Base-by-base conservation (phyloP, 2,113 vertebrate genomes). In the Chiloscyllium plagiosum region DNA sequence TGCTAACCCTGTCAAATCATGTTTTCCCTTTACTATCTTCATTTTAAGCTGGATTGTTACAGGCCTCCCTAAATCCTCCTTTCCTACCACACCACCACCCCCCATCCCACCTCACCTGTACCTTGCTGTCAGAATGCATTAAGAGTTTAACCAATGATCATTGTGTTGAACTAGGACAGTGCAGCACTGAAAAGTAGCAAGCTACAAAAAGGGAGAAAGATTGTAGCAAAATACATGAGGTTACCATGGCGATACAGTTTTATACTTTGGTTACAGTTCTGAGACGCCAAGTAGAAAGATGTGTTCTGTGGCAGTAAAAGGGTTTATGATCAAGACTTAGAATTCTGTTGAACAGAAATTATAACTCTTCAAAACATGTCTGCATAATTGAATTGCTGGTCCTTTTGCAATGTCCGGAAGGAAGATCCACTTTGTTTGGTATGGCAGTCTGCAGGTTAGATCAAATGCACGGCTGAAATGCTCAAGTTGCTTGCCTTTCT, bases 1-100 rank as follows among this genome's bases (percentile, higher is more conserved):
- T 26, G 24, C 56, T 61, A 83, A 90, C 87, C 86, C 52, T 61
- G 87, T 95, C 93, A 47, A n/a, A 95, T 72, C 68, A 72, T 72
- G 17, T 72, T 52, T 72, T 24, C 68, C 68, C 42, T 95, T 47
- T 61, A 72, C 42, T 72, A 52, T 50, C 24, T 72, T 7, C 68
- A 50, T 72, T 95, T 70, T 95, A 95, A 95, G 24, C 94, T 72
- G 68, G 8, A 50, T 52, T 95, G 56, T 66, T 66, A 29, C n/a
- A 66, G 17, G 20, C 89, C 19, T 66, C 61, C 15, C 33, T 61
- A 37, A 19, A 22, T 22, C 61, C 89, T 19, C 65, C 56, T 92
- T 65, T 37, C 56, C 87, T 4, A 29, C 33, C 19, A 61, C 17
- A n/a, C n/a, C 37, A 76, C 72, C 7, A 29, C 66, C 65, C 68